phyloP scores from a whole-genome alignment of 1,140 invertebrate species.

The Drosophila teissieri region DNA sequence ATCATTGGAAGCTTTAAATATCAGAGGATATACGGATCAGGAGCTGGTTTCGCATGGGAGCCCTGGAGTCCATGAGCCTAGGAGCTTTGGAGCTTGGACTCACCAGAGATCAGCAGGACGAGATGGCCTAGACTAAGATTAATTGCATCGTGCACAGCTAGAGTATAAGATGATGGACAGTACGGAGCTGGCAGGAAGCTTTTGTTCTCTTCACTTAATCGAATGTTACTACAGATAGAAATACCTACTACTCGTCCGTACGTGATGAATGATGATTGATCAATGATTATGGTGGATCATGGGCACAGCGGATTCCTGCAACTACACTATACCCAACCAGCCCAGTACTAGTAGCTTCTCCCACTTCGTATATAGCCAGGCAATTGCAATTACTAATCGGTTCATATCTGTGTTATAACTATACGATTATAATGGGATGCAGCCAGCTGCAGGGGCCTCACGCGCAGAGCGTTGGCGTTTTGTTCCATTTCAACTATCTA shows the following conservation, averaged over 20 bases:
- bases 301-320: slow-evolving; percentile 26
- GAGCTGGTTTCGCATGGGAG: slow-evolving; percentile 4
- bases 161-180: slow-evolving; percentile 4
- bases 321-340: slow-evolving; percentile 22
- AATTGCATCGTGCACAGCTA: slow-evolving; percentile 23
- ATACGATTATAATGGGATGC: slow-evolving; percentile 27
- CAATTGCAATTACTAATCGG: slow-evolving; percentile 55
- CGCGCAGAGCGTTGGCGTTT: slow-evolving; percentile 12
- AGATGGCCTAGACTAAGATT: slow-evolving; percentile 20
- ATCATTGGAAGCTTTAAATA: slow-evolving; percentile 35
- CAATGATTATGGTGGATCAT: neutral
- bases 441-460: neutral
- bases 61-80: neutral
- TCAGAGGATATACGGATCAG: slow-evolving; percentile 17
- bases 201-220: slow-evolving; percentile 37
- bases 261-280: slow-evolving; percentile 16
- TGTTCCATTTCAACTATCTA: slow-evolving; percentile 48
- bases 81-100: too few relatives aligned
- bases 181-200: neutral
- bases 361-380: slow-evolving; percentile 24
- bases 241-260: slow-evolving; percentile 2
- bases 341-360: slow-evolving; percentile 39
- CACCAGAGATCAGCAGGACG: slow-evolving; percentile 7
- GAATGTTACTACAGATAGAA: slow-evolving; percentile 42
- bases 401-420: slow-evolving; percentile 78